Conservation (phyloP, 2,113 vertebrate species). For the Phainopepla nitens region DNA sequence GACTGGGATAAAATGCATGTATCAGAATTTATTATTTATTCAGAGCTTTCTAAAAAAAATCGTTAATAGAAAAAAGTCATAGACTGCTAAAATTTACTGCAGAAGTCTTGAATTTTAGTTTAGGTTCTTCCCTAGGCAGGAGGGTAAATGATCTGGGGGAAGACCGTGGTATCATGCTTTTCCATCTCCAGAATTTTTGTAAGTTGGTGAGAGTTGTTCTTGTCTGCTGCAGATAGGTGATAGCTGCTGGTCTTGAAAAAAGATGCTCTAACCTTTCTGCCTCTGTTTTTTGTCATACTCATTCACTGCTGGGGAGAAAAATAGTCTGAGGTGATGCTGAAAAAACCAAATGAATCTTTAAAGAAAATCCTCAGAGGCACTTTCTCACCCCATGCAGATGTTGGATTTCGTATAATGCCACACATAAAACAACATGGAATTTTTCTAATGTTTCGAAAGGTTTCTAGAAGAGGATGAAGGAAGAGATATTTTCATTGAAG, state of each 20-base stretch:
- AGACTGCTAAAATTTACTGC: background rate
- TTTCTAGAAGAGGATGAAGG: background rate
- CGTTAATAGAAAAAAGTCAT: background rate
- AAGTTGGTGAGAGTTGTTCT: background rate
- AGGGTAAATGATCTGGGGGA: background rate
- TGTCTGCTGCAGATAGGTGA: background rate
- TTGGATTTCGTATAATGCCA: background rate
- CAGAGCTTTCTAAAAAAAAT: background rate
- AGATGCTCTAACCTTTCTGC: background rate
- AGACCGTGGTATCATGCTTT: background rate
- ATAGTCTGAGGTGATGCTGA: background rate
- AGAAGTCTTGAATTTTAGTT: background rate
- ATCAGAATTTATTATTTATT: slow-evolving; percentile 12
- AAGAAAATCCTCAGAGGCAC: background rate
- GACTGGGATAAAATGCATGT: background rate
- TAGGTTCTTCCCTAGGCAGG: background rate
- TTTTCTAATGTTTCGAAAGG: background rate
- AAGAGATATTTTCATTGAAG: background rate
- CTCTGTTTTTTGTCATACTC: background rate
- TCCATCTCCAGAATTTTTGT: background rate
- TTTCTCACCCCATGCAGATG: background rate
- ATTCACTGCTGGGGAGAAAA: background rate
- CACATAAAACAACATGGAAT: background rate
- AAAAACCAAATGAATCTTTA: background rate
- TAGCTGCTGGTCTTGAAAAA: background rate